A percentile compares a stretch with the other conserved stretches of the same genome.
Evolutionary conservation across 37 sponge, comb jelly and placozoan species (phyloP).

Genomic region (Aphrocallistes beatrix): DNA sequence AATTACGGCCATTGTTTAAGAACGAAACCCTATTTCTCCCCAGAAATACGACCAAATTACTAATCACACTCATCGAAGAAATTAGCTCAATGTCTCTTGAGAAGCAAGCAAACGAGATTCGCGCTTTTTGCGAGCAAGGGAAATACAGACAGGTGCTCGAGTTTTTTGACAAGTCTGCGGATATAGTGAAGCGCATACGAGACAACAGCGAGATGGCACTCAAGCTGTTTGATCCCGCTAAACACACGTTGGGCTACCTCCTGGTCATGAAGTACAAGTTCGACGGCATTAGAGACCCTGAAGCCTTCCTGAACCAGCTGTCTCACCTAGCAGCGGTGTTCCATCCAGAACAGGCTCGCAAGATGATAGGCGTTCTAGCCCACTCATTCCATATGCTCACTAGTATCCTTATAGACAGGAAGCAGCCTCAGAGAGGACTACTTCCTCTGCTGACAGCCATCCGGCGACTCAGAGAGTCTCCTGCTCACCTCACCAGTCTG

Average conservation of each 20-base stretch:
- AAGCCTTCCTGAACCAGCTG: background rate
- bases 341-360: background rate
- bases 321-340: background rate
- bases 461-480: constrained; percentile 25
- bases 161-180: background rate
- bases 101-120: background rate
- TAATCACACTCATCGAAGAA: too few relatives aligned
- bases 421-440: constrained; percentile 18
- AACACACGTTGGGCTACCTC: background rate
- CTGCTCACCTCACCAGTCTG: constrained; percentile 50
- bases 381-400: constrained; percentile 22
- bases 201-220: background rate
- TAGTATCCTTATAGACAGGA: background rate
- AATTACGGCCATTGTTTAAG: too few relatives aligned
- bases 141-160: background rate
- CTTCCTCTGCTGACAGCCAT: constrained; percentile 30
- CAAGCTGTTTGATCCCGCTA: background rate
- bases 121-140: background rate
- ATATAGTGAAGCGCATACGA: background rate
- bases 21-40: too few relatives aligned
- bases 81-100: background rate
- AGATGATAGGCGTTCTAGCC: background rate
- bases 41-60: too few relatives aligned
- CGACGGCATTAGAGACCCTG: background rate
- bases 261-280: background rate